A percentile compares a stretch with the other conserved stretches of the same genome.
These are phyloP conservation scores for Strigops habroptila DNA, from an alignment of 2,113 vertebrate genomes.

Conservation along the genomic window DNA sequence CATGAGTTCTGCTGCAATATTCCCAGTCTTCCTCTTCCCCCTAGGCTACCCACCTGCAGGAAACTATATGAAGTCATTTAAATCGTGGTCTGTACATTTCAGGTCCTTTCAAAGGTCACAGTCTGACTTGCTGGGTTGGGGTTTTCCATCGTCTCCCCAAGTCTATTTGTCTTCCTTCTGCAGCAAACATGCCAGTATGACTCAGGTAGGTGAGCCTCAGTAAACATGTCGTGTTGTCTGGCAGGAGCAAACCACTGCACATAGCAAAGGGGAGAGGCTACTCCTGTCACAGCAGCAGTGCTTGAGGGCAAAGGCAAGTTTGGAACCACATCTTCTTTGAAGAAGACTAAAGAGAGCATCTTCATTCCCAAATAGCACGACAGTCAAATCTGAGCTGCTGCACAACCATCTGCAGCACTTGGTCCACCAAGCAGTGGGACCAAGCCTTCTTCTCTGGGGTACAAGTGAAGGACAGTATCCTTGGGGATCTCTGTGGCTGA, in stretches of 20 bases:
- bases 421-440: background rate
- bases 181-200: fast-evolving
- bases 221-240: background rate
- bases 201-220: background rate
- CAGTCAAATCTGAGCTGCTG: background rate
- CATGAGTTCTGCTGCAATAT: background rate
- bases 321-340: background rate
- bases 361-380: background rate
- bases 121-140: background rate
- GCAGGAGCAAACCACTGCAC: background rate
- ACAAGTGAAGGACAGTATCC: fast-evolving
- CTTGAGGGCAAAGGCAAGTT: background rate
- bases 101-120: background rate
- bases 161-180: background rate
- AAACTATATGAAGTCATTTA: background rate
- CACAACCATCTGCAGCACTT: background rate
- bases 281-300: background rate
- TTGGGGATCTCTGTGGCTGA: fast-evolving
- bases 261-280: background rate
- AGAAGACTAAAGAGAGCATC: background rate
- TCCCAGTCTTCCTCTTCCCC: background rate
- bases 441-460: background rate
- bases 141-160: background rate
- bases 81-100: background rate
- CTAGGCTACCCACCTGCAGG: background rate